These are phyloP conservation scores for Diorhabda elongata DNA, from an alignment of 1,140 invertebrate genomes.

Conservation along the genomic window DNA sequence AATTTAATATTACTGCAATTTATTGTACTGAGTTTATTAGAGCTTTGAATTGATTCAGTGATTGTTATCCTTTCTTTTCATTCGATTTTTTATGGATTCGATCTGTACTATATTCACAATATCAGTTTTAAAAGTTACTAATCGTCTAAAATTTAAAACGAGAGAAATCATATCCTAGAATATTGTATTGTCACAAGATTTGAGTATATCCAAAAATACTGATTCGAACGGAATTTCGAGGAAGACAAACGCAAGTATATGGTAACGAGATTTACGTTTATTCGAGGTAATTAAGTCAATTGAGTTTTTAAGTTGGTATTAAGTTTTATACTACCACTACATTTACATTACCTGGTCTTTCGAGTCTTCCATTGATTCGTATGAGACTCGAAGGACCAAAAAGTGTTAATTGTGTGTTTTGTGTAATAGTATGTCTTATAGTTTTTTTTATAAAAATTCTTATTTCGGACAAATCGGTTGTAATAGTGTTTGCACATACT, in stretches of 20 bases:
- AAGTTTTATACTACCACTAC: too few species aligned
- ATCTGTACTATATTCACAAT: constrained; percentile 8
- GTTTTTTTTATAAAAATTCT: too few species aligned
- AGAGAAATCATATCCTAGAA: constrained; percentile 30
- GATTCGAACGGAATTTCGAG: constrained; percentile 26
- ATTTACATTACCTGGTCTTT: too few species aligned
- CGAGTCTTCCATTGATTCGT: too few species aligned
- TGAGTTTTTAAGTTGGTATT: too few species aligned
- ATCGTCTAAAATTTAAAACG: constrained; percentile 2
- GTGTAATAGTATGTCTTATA: too few species aligned
- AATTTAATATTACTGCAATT: too few species aligned
- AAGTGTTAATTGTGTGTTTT: too few species aligned
- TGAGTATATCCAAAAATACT: constrained; percentile 40
- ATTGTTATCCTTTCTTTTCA: neutral
- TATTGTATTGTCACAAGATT: constrained; percentile 45
- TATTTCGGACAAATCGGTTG: too few species aligned
- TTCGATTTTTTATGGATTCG: neutral
- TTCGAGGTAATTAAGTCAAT: neutral
- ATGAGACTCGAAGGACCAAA: too few species aligned
- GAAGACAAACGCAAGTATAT: constrained; percentile 23
- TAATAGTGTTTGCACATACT: too few species aligned
- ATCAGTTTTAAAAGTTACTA: constrained; percentile 10
- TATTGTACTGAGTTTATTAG: too few species aligned
- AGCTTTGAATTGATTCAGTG: neutral
- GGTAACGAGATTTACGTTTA: neutral